These are phyloP conservation scores for Uropetala carovei DNA, from an alignment of 2,888 invertebrate species.

Conservation along the genomic window DNA sequence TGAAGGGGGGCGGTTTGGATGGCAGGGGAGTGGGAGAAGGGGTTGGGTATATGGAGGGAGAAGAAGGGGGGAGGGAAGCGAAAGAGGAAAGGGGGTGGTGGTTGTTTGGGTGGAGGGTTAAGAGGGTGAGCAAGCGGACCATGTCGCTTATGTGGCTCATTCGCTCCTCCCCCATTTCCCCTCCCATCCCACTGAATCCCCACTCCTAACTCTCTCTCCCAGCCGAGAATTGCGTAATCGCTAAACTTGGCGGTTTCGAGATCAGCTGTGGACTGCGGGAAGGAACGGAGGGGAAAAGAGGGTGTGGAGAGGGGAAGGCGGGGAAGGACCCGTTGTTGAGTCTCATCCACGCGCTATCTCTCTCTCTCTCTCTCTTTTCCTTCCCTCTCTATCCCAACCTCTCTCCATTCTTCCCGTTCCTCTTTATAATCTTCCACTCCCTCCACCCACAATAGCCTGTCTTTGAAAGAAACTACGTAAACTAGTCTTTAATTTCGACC, in stretches of 20 bases:
- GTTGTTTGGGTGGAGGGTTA: not conserved
- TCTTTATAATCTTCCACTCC: not conserved
- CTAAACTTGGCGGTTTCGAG: constrained; percentile 55
- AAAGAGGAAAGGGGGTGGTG: not conserved
- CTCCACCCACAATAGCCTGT: not conserved
- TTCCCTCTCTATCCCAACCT: not conserved
- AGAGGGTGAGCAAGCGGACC: not conserved
- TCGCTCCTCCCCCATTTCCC: not conserved
- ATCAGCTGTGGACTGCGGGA: constrained; percentile 35
- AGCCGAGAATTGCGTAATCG: constrained; percentile 55
- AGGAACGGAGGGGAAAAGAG: not conserved
- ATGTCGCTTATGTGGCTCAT: not conserved
- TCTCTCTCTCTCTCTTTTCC: not conserved
- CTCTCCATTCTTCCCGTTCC: not conserved
- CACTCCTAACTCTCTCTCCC: not conserved
- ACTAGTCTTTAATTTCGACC: not conserved
- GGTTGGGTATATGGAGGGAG: not conserved
- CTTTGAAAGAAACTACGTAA: not conserved
- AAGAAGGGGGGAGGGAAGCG: not conserved
- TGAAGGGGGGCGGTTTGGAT: too few species aligned
- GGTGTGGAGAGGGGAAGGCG: not conserved
- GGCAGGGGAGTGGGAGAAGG: not conserved
- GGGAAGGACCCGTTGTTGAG: not conserved
- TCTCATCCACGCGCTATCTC: not conserved
- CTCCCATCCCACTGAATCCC: not conserved